A percentile compares a stretch with the other conserved stretches of the same genome.
These are phyloP conservation scores for Monopis laevigella DNA, from an alignment of 2,888 invertebrate species.

Conservation along the genomic window DNA sequence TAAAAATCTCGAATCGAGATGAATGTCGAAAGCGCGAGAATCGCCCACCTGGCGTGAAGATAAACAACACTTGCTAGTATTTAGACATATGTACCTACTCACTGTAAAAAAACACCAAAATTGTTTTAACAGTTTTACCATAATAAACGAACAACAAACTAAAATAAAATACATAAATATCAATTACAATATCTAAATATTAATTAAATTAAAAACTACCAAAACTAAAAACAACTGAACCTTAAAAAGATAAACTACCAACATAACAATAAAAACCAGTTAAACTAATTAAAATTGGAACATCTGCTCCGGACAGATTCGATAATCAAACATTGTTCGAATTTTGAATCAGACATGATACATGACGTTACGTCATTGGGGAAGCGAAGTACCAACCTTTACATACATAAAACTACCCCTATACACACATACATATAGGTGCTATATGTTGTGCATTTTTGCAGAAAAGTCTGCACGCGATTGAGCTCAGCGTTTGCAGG, in stretches of 20 bases:
- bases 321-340: slow-evolving; percentile 20
- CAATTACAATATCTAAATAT: too few species aligned
- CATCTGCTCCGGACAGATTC: slow-evolving; percentile 9
- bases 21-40: too few species aligned
- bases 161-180: too few species aligned
- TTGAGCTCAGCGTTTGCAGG: slow-evolving; percentile 43
- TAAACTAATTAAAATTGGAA: not conserved
- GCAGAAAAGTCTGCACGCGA: slow-evolving; percentile 56
- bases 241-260: not conserved
- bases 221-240: too few species aligned
- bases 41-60: too few species aligned
- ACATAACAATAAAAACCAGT: not conserved
- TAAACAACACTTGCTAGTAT: too few species aligned
- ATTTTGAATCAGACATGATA: slow-evolving; percentile 48
- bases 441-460: slow-evolving; percentile 56
- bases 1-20: too few species aligned
- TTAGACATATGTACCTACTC: too few species aligned
- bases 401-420: slow-evolving; percentile 34
- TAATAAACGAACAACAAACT: too few species aligned
- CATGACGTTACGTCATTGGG: slow-evolving; percentile 35
- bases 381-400: slow-evolving; percentile 24
- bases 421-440: slow-evolving; percentile 18
- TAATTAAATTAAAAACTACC: too few species aligned
- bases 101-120: too few species aligned
- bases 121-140: too few species aligned